Percentiles rank a stretch among this genome's conserved stretches.
Evolutionary conservation across 2,113 vertebrate species (phyloP).

Genomic region (Forbesichthys papilliferus): DNA sequence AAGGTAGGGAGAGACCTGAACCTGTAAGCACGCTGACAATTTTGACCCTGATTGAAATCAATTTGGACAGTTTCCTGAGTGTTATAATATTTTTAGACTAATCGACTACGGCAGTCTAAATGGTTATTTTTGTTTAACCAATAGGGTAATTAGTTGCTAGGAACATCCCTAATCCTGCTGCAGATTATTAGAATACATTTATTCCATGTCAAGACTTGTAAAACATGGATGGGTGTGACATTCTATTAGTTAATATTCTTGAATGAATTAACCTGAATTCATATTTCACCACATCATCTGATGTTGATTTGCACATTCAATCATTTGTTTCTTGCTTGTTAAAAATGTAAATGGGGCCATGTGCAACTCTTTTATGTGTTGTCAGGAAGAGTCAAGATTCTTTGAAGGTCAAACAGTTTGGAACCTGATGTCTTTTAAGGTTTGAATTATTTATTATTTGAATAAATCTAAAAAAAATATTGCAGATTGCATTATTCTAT

Average conservation of each 20-base stretch:
- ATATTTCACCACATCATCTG: conserved; percentile 14
- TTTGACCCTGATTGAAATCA: too few species aligned
- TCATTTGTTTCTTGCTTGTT: background rate
- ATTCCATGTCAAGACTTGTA: background rate
- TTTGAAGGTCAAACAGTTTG: background rate
- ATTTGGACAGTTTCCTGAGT: too few species aligned
- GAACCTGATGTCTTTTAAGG: background rate
- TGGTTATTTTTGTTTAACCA: too few species aligned
- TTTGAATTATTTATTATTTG: conserved; percentile 36
- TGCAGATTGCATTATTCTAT: too few species aligned
- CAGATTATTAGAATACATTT: background rate
- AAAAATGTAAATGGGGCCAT: background rate
- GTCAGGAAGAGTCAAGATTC: background rate
- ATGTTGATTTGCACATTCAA: conserved; percentile 2
- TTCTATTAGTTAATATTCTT: background rate
- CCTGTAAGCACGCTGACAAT: too few species aligned
- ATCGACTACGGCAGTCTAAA: background rate
- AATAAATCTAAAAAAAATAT: conserved; percentile 47
- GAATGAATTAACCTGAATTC: background rate
- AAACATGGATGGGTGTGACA: background rate
- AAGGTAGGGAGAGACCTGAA: too few species aligned
- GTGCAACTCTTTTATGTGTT: background rate
- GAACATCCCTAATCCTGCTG: background rate
- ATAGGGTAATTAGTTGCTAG: too few species aligned
- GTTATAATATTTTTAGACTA: background rate